These are phyloP conservation scores for Rhincodon typus DNA, from an alignment of 2,797 vertebrate species.

Conservation along the genomic window DNA sequence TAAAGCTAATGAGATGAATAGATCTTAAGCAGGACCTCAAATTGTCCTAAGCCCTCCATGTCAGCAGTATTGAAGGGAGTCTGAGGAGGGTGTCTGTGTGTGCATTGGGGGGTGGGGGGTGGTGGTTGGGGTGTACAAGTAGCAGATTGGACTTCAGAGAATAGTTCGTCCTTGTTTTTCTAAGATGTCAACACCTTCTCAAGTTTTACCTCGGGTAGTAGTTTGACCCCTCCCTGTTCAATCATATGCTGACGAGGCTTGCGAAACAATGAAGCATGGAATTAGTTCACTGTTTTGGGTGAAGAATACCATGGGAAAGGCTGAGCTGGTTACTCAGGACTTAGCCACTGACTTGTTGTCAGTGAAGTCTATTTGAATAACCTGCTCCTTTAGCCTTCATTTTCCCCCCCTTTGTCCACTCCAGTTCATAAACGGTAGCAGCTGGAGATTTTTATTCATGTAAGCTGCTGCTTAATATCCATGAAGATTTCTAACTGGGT, in stretches of 20 bases:
- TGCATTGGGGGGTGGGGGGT: not conserved
- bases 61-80: constrained; percentile 47
- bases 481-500: constrained; percentile 58
- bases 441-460: constrained; percentile 65
- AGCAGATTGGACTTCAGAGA: constrained; percentile 34
- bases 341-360: constrained; percentile 44
- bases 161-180: constrained; percentile 47
- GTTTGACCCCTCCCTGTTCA: not conserved
- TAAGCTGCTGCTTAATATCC: constrained; percentile 72
- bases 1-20: constrained; percentile 95
- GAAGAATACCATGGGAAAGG: constrained; percentile 49
- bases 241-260: constrained; percentile 25
- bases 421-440: constrained; percentile 69
- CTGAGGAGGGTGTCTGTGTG: not conserved
- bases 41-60: constrained; percentile 60
- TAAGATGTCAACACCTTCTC: constrained; percentile 38
- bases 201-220: constrained; percentile 20
- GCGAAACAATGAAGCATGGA: constrained; percentile 47
- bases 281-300: constrained; percentile 43
- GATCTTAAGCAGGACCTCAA: constrained; percentile 72
- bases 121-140: not conserved
- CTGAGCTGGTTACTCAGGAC: constrained; percentile 55
- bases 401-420: constrained; percentile 53
- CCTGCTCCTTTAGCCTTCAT: constrained; percentile 48
- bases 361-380: constrained; percentile 56